Evolutionary conservation across 2,797 vertebrate genomes (phyloP), one percentile per base, ranked within the genome.

Genomic region (Halcyon chelicuti): DNA sequence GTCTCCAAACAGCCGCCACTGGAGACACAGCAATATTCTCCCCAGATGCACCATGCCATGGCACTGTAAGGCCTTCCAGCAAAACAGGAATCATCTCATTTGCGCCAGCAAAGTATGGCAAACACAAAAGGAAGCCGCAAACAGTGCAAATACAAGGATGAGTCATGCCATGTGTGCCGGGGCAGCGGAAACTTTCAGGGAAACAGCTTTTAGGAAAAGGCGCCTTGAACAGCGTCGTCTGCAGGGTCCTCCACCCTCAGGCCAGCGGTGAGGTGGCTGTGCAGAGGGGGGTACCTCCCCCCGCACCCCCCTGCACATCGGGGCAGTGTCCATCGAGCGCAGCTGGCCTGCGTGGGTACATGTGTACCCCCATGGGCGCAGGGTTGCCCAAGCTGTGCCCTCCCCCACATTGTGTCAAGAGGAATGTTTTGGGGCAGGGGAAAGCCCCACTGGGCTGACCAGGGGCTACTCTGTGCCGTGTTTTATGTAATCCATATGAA

Each of bases 321-420:
- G 7, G 18, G 28, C 66, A n/a, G 55, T 7, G 1, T 15, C 28
- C 54, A 8, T 2, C 1, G 8, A 35, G 35, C 40, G 28, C 21
- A 44, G 3, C 1, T 0, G 0, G 76, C 55, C 33, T 29, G 19
- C 5, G 0, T 0, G 20, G 47, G 28, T 11, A 33, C 5, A 5
- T 15, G n/a, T 0, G 3, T 31, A 28, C 3, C 15, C 68, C 7
- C 2, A 0, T 28, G 3, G 0, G 57, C 10, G 6, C 35, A 26
- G 51, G 57, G 20, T 6, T 58, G 25, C 47, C 8, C n/a, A 68
- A 3, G 20, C 14, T 0, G 0, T 20, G 67, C 5, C 26, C 31
- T 37, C 37, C 54, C 3, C 0, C 16, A 1, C 7, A 2, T 39
- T 0, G 0, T 2, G 2, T 0, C 2, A 2, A 40, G 46, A 85